phyloP scores from a whole-genome alignment of 2,888 invertebrate species.

The Polyommatus icarus region DNA sequence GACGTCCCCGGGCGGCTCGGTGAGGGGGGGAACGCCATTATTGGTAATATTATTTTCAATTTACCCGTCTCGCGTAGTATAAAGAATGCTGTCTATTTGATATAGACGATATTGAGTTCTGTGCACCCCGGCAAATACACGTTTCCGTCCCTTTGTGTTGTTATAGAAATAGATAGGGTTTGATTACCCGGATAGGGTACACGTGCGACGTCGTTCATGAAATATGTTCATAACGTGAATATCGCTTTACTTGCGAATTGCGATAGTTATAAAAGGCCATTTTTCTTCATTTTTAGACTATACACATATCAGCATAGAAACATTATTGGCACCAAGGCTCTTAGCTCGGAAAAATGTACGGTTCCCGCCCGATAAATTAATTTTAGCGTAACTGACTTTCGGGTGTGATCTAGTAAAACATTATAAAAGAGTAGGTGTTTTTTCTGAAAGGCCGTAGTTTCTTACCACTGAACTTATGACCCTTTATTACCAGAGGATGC shows the following conservation, averaged over 20 bases:
- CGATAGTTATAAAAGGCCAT: no score
- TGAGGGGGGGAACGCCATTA: not conserved
- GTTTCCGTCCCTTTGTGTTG: not conserved
- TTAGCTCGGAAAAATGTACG: no score
- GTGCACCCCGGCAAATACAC: not conserved
- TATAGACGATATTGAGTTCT: constrained; percentile 16
- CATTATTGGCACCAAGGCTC: no score
- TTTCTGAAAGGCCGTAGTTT: no score
- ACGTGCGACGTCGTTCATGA: not conserved
- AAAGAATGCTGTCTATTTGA: constrained; percentile 5
- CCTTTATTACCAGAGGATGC: no score
- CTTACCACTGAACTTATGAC: no score
- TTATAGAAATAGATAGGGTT: not conserved
- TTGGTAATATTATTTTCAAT: constrained; percentile 33
- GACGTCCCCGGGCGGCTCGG: not conserved
- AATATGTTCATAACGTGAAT: not conserved
- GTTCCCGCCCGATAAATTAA: no score
- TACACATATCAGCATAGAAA: no score
- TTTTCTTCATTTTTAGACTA: no score
- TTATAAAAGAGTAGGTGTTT: no score
- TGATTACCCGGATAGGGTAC: not conserved
- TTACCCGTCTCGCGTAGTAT: not conserved
- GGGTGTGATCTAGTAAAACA: no score
- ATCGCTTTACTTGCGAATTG: not conserved
- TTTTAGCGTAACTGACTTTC: no score